Conservation (phyloP, 1,140 invertebrate species). For the Diplogasteroides magnus region DNA sequence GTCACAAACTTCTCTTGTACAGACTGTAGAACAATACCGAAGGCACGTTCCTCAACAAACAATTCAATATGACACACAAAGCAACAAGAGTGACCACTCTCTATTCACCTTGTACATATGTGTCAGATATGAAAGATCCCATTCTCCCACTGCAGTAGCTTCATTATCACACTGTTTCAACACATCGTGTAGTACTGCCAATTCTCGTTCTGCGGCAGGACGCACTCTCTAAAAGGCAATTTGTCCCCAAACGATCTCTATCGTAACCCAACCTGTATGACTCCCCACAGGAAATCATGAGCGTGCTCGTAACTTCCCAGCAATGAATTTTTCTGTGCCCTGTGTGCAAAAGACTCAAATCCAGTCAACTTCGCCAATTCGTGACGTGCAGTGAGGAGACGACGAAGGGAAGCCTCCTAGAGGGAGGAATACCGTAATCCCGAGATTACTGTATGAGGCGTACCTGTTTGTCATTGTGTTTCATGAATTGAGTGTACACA, state of each 20-base stretch:
- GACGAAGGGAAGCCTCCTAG: constrained; percentile 35
- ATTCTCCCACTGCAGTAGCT: constrained; percentile 33
- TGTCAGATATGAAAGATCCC: constrained; percentile 28
- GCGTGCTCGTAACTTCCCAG: constrained; percentile 44
- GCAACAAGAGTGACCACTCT: not conserved
- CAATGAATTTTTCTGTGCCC: constrained; percentile 46
- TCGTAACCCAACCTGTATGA: constrained; percentile 40
- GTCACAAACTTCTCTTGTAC: constrained; percentile 16
- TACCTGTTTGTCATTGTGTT: constrained; percentile 24
- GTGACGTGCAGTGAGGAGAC: constrained; percentile 36
- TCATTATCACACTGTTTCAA: constrained; percentile 23
- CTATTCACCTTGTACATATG: constrained; percentile 19
- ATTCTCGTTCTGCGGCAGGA: constrained; percentile 15
- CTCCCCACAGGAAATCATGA: constrained; percentile 37
- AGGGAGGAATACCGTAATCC: not conserved
- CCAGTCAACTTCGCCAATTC: constrained; percentile 46
- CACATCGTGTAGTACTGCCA: constrained; percentile 23
- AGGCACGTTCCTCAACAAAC: constrained; percentile 16
- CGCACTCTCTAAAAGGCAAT: constrained; percentile 22
- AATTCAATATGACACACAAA: constrained; percentile 15
- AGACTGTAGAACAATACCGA: constrained; percentile 4
- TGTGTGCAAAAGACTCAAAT: constrained; percentile 47
- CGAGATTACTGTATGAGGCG: not conserved
- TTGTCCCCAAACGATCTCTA: constrained; percentile 28
- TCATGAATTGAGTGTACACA: constrained; percentile 27